These are phyloP conservation scores for Tenthredo amoena DNA, from an alignment of 2,888 invertebrate species.

Conservation along the genomic window DNA sequence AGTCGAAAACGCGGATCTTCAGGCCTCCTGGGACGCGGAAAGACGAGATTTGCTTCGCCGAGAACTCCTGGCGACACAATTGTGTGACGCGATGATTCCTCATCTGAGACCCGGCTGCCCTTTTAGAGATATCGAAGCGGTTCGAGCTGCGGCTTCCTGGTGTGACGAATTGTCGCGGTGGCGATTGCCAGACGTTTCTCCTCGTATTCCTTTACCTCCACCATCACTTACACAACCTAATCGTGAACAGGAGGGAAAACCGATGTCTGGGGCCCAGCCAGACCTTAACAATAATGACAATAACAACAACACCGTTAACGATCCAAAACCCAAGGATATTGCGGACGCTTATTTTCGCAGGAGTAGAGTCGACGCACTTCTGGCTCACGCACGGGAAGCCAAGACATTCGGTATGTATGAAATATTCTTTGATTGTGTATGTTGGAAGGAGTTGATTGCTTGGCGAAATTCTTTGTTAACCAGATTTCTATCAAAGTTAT, in stretches of 20 bases:
- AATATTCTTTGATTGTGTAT: not conserved
- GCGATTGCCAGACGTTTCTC: slow-evolving; percentile 72
- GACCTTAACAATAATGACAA: slow-evolving; percentile 72
- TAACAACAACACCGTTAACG: slow-evolving; percentile 52
- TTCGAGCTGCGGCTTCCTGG: slow-evolving; percentile 73
- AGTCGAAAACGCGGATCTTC: slow-evolving; percentile 73
- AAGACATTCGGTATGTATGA: slow-evolving; percentile 71
- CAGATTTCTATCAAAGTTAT: not conserved
- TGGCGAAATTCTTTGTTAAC: not conserved
- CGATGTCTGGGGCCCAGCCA: slow-evolving; percentile 60
- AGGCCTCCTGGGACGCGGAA: slow-evolving; percentile 77
- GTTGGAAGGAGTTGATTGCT: not conserved
- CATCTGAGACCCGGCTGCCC: slow-evolving; percentile 75
- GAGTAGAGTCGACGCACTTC: slow-evolving; percentile 72
- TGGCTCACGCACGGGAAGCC: slow-evolving; percentile 72
- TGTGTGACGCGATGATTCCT: slow-evolving; percentile 76
- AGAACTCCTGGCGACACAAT: slow-evolving; percentile 73
- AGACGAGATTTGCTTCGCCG: slow-evolving; percentile 74
- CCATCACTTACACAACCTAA: slow-evolving; percentile 58
- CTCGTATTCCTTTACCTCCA: slow-evolving; percentile 72
- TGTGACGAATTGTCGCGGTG: slow-evolving; percentile 75
- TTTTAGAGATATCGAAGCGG: slow-evolving; percentile 70
- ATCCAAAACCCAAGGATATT: slow-evolving; percentile 66
- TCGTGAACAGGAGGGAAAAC: slow-evolving; percentile 52
- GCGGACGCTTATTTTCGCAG: slow-evolving; percentile 73